Conservation (phyloP, 2,888 invertebrate species). For the Imbricaverruca yamaguchii region DNA sequence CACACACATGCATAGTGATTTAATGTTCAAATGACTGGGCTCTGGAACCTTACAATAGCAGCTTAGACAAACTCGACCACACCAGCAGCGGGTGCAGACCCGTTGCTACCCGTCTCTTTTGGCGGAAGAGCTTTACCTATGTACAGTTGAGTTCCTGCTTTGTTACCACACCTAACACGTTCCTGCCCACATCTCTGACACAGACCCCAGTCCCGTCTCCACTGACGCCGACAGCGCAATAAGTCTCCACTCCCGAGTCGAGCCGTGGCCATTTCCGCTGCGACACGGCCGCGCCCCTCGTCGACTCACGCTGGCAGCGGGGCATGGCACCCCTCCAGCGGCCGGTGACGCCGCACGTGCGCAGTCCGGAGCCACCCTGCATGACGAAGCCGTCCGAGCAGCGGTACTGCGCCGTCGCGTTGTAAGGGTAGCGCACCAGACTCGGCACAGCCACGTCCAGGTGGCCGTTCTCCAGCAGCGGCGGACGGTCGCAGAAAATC, state of each 20-base stretch:
- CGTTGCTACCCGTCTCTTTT: too few species aligned
- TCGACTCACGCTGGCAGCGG: slow-evolving; percentile 34
- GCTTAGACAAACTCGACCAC: too few species aligned
- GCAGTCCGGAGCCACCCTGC: slow-evolving; percentile 33
- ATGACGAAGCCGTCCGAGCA: slow-evolving; percentile 35
- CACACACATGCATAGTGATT: too few species aligned
- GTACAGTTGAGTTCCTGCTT: too few species aligned
- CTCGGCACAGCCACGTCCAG: slow-evolving; percentile 32
- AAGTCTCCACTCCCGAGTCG: background rate
- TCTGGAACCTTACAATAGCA: too few species aligned
- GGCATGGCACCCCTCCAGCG: slow-evolving; percentile 36
- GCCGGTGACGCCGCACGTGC: slow-evolving; percentile 34
- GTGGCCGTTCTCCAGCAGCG: slow-evolving; percentile 32
- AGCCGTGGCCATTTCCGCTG: background rate
- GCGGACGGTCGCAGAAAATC: slow-evolving; percentile 36
- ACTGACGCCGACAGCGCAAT: too few species aligned
- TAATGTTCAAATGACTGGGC: too few species aligned
- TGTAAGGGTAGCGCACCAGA: slow-evolving; percentile 25
- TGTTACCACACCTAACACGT: too few species aligned
- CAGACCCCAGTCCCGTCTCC: too few species aligned
- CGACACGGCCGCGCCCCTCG: background rate
- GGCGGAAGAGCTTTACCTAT: too few species aligned
- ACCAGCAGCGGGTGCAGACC: too few species aligned
- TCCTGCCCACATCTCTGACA: too few species aligned
- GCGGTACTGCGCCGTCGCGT: slow-evolving; percentile 33